These are phyloP conservation scores for Chymomyza costata DNA, from an alignment of 1,140 invertebrate genomes.

Conservation along the genomic window DNA sequence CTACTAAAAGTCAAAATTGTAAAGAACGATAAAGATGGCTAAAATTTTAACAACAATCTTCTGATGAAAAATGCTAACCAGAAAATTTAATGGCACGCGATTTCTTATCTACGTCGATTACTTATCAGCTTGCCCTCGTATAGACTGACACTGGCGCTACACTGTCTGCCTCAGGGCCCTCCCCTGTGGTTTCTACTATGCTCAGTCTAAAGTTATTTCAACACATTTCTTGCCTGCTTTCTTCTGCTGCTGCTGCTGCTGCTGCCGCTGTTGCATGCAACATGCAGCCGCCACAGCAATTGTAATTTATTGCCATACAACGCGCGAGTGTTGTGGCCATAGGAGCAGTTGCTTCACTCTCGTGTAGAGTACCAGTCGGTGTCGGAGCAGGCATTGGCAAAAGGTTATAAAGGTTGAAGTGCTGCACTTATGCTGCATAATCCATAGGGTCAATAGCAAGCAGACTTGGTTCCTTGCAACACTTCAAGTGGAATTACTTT, in stretches of 20 bases:
- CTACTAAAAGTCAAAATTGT: too few relatives aligned
- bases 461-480: too few relatives aligned
- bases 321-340: too few relatives aligned
- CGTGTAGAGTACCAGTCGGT: constrained; percentile 3
- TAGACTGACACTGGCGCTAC: constrained; percentile 24
- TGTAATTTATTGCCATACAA: constrained; percentile 42
- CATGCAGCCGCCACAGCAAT: constrained; percentile 6
- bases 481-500: too few relatives aligned
- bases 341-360: too few relatives aligned
- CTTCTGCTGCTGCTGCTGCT: constrained; percentile 10
- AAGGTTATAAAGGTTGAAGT: constrained; percentile 38
- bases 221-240: constrained; percentile 25
- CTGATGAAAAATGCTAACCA: too few relatives aligned
- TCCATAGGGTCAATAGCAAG: constrained; percentile 60
- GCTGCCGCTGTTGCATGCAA: neutral
- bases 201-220: constrained; percentile 14
- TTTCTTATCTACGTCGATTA: too few relatives aligned
- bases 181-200: neutral
- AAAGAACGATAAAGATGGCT: too few relatives aligned
- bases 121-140: too few relatives aligned
- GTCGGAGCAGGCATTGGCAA: too few relatives aligned
- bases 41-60: too few relatives aligned
- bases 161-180: constrained; percentile 10
- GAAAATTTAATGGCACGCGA: too few relatives aligned
- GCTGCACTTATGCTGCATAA: constrained; percentile 54